Conservation (phyloP, 2,888 invertebrate species). For the Muscina levida region DNA sequence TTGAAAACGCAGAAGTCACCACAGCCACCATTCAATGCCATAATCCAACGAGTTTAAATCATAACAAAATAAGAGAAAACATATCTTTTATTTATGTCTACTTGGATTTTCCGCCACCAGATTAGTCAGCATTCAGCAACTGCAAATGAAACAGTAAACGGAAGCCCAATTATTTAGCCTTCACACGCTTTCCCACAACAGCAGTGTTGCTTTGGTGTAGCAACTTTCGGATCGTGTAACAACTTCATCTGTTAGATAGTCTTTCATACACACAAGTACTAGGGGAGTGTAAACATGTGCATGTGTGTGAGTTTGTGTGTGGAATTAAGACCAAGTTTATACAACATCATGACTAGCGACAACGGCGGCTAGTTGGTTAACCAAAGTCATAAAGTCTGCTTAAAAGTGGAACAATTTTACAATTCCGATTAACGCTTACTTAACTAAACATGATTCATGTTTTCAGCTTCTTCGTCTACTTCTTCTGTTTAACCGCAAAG, state of each 20-base stretch:
- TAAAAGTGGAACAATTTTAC: constrained; percentile 39
- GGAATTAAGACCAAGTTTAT: constrained; percentile 1
- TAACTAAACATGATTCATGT: constrained; percentile 56
- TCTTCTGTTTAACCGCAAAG: constrained; percentile 45
- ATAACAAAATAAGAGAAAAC: background rate
- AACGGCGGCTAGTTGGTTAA: background rate
- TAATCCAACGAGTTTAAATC: constrained; percentile 6
- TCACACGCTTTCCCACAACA: constrained; percentile 17
- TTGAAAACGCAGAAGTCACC: background rate
- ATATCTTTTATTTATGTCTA: constrained; percentile 27
- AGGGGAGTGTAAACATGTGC: background rate
- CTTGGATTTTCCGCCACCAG: constrained; percentile 21
- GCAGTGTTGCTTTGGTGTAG: constrained; percentile 7
- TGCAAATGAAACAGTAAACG: constrained; percentile 16
- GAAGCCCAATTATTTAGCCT: constrained; percentile 45
- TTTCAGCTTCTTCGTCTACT: constrained; percentile 28
- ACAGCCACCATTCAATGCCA: background rate
- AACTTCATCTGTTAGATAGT: background rate
- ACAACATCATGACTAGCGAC: background rate
- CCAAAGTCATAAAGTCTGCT: constrained; percentile 45
- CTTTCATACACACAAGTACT: background rate
- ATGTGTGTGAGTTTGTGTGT: no score
- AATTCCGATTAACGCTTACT: constrained; percentile 39
- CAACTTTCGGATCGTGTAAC: constrained; percentile 7
- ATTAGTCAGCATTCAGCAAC: constrained; percentile 28